Conservation (phyloP, 2,888 invertebrate species). For the Coleophora deauratella region DNA sequence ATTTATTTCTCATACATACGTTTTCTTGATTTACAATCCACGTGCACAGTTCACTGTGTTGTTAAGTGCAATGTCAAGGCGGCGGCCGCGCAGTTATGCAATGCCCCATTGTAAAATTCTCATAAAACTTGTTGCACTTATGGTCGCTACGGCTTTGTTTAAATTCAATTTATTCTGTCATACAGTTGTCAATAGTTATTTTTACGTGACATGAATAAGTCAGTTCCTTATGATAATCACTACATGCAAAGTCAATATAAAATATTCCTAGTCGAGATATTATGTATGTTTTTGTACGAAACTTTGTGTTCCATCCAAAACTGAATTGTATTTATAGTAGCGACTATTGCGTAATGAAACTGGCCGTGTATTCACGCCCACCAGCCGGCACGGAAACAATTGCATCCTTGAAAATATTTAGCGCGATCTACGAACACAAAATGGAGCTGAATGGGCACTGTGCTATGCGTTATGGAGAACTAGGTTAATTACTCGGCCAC, state of each 20-base stretch:
- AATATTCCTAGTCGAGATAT: too few relatives aligned
- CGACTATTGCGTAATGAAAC: constrained; percentile 19
- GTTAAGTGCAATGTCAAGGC: constrained; percentile 64
- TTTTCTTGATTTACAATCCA: constrained; percentile 57
- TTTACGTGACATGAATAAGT: too few relatives aligned
- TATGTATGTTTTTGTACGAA: too few relatives aligned
- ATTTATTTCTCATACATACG: constrained; percentile 20
- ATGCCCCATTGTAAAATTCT: constrained; percentile 54
- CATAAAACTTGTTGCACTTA: constrained; percentile 36
- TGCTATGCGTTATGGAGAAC: not conserved
- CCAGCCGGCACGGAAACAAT: constrained; percentile 26
- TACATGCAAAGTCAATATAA: too few relatives aligned
- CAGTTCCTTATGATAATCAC: too few relatives aligned
- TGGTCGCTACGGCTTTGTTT: not conserved
- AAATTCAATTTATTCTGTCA: not conserved
- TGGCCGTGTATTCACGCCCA: constrained; percentile 9
- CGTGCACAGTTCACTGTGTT: constrained; percentile 58
- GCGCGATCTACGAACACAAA: constrained; percentile 10
- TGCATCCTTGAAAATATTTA: constrained; percentile 29
- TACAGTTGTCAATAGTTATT: too few relatives aligned
- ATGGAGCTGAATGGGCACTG: constrained; percentile 6
- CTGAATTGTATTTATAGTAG: constrained; percentile 5
- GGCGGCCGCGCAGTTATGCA: constrained; percentile 47
- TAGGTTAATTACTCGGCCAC: constrained; percentile 4
- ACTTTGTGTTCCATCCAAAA: constrained; percentile 5